These are phyloP conservation scores for Peribatodes rhomboidaria DNA, from an alignment of 2,888 invertebrate genomes.

Conservation along the genomic window DNA sequence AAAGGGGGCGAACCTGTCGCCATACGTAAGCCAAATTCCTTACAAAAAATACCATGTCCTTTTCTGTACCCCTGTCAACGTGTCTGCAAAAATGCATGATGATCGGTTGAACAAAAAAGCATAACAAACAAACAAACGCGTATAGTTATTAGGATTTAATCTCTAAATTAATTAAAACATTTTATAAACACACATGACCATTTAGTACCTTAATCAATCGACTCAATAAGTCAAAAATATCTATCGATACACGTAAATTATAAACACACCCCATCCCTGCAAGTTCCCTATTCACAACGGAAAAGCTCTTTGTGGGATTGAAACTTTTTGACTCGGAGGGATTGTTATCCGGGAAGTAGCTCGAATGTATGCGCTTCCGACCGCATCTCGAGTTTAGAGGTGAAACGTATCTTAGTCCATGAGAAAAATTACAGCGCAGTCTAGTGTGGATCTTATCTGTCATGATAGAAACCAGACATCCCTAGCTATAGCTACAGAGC, in stretches of 20 bases:
- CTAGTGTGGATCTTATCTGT: constrained; percentile 10
- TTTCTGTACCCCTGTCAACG: no score
- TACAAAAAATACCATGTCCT: no score
- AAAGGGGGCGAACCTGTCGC: no score
- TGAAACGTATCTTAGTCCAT: constrained; percentile 12
- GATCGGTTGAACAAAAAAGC: no score
- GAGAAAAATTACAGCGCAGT: not conserved
- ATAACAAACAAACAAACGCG: no score
- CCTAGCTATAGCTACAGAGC: no score
- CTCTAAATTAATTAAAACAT: no score
- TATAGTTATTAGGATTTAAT: no score
- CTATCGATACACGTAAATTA: constrained; percentile 29
- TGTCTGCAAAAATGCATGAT: no score
- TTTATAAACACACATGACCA: no score
- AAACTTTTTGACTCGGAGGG: constrained; percentile 82
- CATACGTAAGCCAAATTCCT: no score
- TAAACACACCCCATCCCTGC: constrained; percentile 52
- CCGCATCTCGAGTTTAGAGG: constrained; percentile 34
- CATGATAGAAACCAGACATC: constrained; percentile 11
- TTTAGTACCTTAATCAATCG: not conserved
- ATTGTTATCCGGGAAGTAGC: constrained; percentile 79
- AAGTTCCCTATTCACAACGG: constrained; percentile 54
- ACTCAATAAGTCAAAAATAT: not conserved
- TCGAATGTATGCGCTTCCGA: constrained; percentile 67
- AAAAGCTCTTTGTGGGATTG: constrained; percentile 84